Conservation (phyloP, 2,113 vertebrate genomes). For the Melanostigma gelatinosum region DNA sequence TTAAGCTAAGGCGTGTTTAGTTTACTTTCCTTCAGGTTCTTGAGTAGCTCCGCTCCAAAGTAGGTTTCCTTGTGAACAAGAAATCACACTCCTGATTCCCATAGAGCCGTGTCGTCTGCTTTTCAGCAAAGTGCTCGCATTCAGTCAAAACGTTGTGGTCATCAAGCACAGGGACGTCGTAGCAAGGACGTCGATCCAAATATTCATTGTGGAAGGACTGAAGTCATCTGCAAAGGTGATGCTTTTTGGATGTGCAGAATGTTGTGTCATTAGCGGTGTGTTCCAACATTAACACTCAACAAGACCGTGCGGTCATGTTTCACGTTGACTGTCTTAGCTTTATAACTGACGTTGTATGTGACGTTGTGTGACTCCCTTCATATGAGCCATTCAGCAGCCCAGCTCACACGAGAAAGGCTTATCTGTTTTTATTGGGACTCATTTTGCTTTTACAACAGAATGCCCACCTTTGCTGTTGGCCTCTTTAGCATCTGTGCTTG, state of each 20-base stretch:
- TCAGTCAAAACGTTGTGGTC: constrained; percentile 33
- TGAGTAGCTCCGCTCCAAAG: constrained; percentile 8
- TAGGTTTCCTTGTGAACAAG: background rate
- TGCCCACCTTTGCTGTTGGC: background rate
- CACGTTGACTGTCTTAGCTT: too few species aligned
- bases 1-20: background rate
- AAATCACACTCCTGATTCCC: constrained; percentile 15
- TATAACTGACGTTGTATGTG: too few species aligned
- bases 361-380: too few species aligned
- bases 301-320: background rate
- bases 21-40: constrained; percentile 10
- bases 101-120: constrained; percentile 8
- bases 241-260: background rate
- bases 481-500: background rate
- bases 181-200: background rate
- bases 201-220: background rate
- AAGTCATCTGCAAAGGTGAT: background rate
- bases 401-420: too few species aligned
- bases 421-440: too few species aligned
- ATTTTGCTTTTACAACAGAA: background rate
- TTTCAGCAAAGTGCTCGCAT: background rate
- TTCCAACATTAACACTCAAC: background rate
- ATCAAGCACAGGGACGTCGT: background rate
- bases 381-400: too few species aligned
- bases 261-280: background rate